A percentile compares a stretch with the other conserved stretches of the same genome.
Conservation (phyloP, 2,888 invertebrate species). For the Yponomeuta plumbellus region DNA sequence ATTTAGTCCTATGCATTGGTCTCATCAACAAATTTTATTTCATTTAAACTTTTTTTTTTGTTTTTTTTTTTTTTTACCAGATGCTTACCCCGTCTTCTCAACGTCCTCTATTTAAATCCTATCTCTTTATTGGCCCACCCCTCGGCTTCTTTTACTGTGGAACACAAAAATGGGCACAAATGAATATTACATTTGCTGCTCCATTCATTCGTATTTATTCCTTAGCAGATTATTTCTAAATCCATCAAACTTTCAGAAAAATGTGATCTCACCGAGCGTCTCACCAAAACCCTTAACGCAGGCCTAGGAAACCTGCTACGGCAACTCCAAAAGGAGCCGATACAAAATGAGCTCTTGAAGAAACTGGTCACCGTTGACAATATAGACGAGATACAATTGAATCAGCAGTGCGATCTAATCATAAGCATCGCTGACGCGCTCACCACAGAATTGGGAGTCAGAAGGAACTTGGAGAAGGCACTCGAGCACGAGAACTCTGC, state of each 20-base stretch:
- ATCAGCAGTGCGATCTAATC: slow-evolving; percentile 32
- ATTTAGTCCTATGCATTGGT: no score
- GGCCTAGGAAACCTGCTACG: slow-evolving; percentile 34
- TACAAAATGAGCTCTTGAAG: slow-evolving; percentile 29
- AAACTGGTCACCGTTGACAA: slow-evolving; percentile 23
- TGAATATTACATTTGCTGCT: no score
- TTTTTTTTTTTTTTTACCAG: no score
- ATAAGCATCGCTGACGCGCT: slow-evolving; percentile 35
- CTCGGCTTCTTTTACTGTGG: no score
- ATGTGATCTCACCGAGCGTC: slow-evolving; percentile 27
- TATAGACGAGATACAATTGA: slow-evolving; percentile 18
- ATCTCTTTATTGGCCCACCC: no score
- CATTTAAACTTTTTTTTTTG: no score
- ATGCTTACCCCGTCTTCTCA: no score
- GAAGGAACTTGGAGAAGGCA: slow-evolving; percentile 32
- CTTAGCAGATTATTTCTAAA: no score
- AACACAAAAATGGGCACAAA: no score
- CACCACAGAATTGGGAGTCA: slow-evolving; percentile 32
- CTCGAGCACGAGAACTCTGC: slow-evolving; percentile 32
- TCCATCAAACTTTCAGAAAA: slow-evolving; percentile 25
- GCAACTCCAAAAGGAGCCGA: slow-evolving; percentile 29
- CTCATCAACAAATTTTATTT: no score
- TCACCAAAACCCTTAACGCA: slow-evolving; percentile 28
- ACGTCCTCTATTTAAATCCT: no score
- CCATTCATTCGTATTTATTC: no score